phyloP scores from a whole-genome alignment of 2,797 vertebrate species.

The Eleutherodactylus coqui region DNA sequence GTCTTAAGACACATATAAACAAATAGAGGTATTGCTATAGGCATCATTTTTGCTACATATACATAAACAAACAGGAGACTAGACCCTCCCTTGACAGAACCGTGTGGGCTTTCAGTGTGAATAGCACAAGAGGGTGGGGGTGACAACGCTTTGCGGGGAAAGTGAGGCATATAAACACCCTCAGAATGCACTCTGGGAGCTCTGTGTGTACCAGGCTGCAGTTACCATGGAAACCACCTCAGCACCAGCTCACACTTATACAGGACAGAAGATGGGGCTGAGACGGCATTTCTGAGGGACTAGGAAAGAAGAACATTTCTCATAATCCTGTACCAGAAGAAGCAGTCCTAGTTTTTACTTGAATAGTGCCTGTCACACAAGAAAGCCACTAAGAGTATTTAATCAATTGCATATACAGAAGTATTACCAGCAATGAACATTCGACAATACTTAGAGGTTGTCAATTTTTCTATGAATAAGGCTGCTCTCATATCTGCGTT shows the following conservation, averaged over 20 bases:
- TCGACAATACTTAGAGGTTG: too few species aligned
- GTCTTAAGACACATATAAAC: background rate
- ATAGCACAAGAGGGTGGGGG: conserved; percentile 28
- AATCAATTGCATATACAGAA: too few species aligned
- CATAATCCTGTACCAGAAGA: background rate
- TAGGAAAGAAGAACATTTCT: background rate
- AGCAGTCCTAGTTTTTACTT: background rate
- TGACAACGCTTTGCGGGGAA: conserved; percentile 54
- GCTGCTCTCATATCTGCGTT: too few species aligned
- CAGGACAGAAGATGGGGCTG: conserved; percentile 57
- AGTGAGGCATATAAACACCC: conserved; percentile 53
- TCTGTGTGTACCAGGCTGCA: conserved; percentile 63
- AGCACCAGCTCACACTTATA: conserved; percentile 69
- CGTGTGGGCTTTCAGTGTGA: conserved; percentile 49
- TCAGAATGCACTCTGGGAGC: conserved; percentile 60
- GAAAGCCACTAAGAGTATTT: too few species aligned
- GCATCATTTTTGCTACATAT: conserved; percentile 1
- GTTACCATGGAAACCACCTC: conserved; percentile 72
- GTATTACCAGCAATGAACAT: too few species aligned
- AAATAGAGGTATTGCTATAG: conserved; percentile 11
- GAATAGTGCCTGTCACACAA: background rate
- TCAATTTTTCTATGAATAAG: too few species aligned
- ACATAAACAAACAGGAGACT: conserved; percentile 22
- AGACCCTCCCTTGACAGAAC: conserved; percentile 27
- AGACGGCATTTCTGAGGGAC: conserved; percentile 34